Conservation (phyloP, 2,888 invertebrate species). For the Eubasilissa splendida region DNA sequence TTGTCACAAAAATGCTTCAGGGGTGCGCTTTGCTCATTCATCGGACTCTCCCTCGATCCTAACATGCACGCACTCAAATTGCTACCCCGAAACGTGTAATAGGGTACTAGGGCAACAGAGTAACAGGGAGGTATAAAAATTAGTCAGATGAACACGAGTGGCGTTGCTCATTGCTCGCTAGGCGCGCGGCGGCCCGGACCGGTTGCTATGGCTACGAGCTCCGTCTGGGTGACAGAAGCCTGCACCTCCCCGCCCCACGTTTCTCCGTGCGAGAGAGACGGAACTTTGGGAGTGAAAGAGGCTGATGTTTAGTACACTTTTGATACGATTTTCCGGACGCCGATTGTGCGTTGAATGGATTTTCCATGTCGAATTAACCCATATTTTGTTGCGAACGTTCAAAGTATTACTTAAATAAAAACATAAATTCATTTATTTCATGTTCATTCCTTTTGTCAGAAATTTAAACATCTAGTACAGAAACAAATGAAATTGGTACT, state of each 20-base stretch:
- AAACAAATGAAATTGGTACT: too few relatives aligned
- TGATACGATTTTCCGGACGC: slow-evolving; percentile 31
- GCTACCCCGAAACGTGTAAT: neutral
- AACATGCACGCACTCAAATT: slow-evolving; percentile 7
- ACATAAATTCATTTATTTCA: too few relatives aligned
- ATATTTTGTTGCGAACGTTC: too few relatives aligned
- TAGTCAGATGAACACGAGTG: slow-evolving; percentile 41
- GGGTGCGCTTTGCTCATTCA: slow-evolving; percentile 12
- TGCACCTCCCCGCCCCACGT: slow-evolving; percentile 33
- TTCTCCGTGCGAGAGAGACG: slow-evolving; percentile 26
- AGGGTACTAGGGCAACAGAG: slow-evolving; percentile 25
- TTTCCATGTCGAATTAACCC: slow-evolving; percentile 21
- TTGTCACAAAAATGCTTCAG: slow-evolving; percentile 3
- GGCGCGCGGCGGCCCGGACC: slow-evolving; percentile 51
- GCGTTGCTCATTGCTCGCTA: slow-evolving; percentile 44
- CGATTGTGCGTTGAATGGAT: slow-evolving; percentile 35
- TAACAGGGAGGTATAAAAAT: slow-evolving; percentile 43
- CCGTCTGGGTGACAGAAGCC: slow-evolving; percentile 51
- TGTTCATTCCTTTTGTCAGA: too few relatives aligned
- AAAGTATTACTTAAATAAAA: too few relatives aligned
- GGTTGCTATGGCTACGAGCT: slow-evolving; percentile 57
- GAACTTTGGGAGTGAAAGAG: slow-evolving; percentile 7
- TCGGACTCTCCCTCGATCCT: neutral
- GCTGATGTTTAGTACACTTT: slow-evolving; percentile 2
- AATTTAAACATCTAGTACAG: too few relatives aligned